Evolutionary conservation across 2,888 invertebrate species (phyloP).

Genomic region (Microdon myrmicae): DNA sequence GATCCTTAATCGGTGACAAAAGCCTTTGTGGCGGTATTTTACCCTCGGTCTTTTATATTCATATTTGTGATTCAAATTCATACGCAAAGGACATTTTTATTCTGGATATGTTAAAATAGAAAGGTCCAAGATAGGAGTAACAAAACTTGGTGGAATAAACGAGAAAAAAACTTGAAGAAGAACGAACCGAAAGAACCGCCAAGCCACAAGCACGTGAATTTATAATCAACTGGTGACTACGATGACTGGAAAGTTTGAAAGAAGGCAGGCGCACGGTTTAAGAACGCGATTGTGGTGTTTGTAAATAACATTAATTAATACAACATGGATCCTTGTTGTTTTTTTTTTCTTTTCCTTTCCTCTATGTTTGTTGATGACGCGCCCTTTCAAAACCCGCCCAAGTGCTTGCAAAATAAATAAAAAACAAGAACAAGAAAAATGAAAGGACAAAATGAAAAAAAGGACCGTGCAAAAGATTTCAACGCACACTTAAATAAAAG

Average conservation of each 20-base stretch:
- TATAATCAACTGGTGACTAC: conserved; percentile 46
- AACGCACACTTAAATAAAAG: conserved; percentile 38
- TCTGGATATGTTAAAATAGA: conserved; percentile 2
- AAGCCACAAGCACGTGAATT: conserved; percentile 39
- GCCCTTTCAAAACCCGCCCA: conserved; percentile 8
- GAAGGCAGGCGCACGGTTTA: conserved; percentile 33
- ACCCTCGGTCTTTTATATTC: conserved; percentile 9
- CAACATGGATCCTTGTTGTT: conserved; percentile 41
- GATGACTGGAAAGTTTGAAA: conserved; percentile 17
- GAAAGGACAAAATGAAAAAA: conserved; percentile 25
- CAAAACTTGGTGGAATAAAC: not conserved
- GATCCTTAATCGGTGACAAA: conserved; percentile 1
- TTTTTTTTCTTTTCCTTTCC: no score
- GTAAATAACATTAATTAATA: conserved; percentile 41
- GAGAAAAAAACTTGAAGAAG: no score
- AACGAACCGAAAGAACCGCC: conserved; percentile 5
- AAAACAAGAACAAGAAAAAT: conserved; percentile 11
- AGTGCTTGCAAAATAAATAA: conserved; percentile 14
- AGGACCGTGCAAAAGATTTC: no score
- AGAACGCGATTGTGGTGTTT: conserved; percentile 13
- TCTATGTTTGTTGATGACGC: not conserved
- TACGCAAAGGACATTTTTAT: conserved; percentile 33
- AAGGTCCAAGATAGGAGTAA: not conserved
- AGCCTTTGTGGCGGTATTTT: conserved; percentile 36
- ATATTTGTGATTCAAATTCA: conserved; percentile 24